Evolutionary conservation across 2,888 invertebrate species (phyloP), one percentile per base, ranked within the genome.

Genomic region (Hololepta plana): DNA sequence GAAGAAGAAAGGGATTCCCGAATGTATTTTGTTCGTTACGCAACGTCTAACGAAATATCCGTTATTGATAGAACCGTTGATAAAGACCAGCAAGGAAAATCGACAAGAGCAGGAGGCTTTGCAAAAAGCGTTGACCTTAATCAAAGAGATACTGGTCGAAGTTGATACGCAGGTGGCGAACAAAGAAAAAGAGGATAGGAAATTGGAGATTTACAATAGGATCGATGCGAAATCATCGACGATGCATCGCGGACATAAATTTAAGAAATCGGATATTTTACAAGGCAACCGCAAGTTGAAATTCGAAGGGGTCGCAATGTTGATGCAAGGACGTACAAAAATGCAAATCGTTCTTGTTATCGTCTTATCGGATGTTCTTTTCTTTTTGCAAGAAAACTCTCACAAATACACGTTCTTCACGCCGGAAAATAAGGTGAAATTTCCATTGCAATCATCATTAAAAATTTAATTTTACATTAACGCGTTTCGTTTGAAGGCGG

Each of bases 21-120:
- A 93, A 53, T 93, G 91, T 51, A 84, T 95, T 40, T 53, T 93
- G 30, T 84, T 91, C 53, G 91, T 95, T 8, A 91, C 93, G 1
- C 93, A 93, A 53, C 65, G 95, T 37, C 64, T 93, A 21, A 93
- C 93, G 8, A 95, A 95, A 47, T 95, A 95, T 57, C 93, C 93
- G 0, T 55, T 91, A 13, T 60, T 95, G 3, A 70, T 95, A 34
- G 93, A 95, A 46, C 85, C 90, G 2, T 56, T 95, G 21, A 68
- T 91, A 29, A 95, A 93, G 55, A 82, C 85, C 3, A 81, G 84
- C 4, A 76, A 81, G 36, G 76, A 79, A 37, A 76, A 79, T 45
- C 70, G 73, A 41, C 58, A 63, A 28, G 91, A 93, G 49, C 67
- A 75, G 35, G 81, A 84, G 38, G 64, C 75, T 37, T 51, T 93